These are phyloP conservation scores for Dasysyrphus tricinctus DNA, from an alignment of 2,888 invertebrate species.

Conservation along the genomic window DNA sequence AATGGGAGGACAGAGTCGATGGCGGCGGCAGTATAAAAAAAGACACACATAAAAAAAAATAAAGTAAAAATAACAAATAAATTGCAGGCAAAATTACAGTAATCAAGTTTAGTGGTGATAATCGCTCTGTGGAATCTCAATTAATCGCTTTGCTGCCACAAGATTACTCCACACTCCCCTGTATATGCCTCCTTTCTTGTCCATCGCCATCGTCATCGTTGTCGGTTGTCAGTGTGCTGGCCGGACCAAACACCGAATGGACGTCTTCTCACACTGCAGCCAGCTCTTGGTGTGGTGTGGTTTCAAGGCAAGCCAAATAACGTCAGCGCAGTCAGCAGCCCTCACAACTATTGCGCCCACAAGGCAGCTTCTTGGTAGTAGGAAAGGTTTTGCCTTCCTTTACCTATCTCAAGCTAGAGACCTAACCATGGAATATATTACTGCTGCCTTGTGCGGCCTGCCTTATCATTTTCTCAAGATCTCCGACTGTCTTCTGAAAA, in stretches of 20 bases:
- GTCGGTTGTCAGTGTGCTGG: constrained; percentile 23
- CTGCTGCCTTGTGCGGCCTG: constrained; percentile 72
- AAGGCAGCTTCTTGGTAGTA: constrained; percentile 39
- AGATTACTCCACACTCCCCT: constrained; percentile 70
- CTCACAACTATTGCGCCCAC: constrained; percentile 71
- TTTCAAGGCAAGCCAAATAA: constrained; percentile 51
- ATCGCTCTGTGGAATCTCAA: constrained; percentile 77
- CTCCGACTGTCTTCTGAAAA: constrained; percentile 51
- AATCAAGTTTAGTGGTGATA: constrained; percentile 77
- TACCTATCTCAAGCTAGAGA: constrained; percentile 39
- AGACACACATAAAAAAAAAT: constrained; percentile 12
- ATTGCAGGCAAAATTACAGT: constrained; percentile 76
- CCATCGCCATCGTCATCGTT: background rate
- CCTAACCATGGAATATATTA: constrained; percentile 71
- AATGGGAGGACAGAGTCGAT: constrained; percentile 10
- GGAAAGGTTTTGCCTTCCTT: constrained; percentile 41
- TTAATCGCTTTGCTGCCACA: constrained; percentile 76
- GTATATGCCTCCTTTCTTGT: constrained; percentile 11
- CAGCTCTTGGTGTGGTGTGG: constrained; percentile 10
- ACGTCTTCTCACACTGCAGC: constrained; percentile 32
- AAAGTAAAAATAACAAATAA: constrained; percentile 69
- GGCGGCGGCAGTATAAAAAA: background rate
- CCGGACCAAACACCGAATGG: constrained; percentile 13
- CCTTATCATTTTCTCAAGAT: constrained; percentile 74
- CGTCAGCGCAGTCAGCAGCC: constrained; percentile 46